phyloP scores from a whole-genome alignment of 2,888 invertebrate genomes.

The Mesochorus sp. region DNA sequence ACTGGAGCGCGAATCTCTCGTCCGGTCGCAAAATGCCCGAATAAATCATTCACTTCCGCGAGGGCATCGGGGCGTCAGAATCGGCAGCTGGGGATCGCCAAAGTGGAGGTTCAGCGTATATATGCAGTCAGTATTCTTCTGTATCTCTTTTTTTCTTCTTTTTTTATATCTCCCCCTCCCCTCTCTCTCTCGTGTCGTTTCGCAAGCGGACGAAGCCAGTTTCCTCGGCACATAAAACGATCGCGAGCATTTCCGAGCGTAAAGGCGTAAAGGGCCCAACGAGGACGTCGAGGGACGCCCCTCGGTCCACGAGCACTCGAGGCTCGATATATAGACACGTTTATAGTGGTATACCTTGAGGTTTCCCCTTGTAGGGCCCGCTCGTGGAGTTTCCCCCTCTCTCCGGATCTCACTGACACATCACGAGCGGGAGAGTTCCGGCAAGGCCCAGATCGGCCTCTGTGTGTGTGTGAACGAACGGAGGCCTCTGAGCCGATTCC shows the following conservation, averaged over 20 bases:
- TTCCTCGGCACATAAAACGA: conserved; percentile 26
- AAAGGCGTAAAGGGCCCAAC: not conserved
- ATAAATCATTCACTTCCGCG: conserved; percentile 61
- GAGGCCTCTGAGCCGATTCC: conserved; percentile 57
- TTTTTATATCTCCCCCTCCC: not conserved
- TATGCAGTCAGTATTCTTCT: conserved; percentile 26
- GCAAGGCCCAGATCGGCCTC: conserved; percentile 54
- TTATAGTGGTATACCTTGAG: conserved; percentile 35
- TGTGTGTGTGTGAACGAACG: conserved; percentile 44
- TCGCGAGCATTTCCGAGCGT: too few relatives aligned
- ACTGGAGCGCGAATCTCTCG: conserved; percentile 40
- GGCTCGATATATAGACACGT: not conserved
- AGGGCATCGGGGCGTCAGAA: conserved; percentile 51
- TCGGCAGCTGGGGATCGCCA: conserved; percentile 54
- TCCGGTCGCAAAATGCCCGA: conserved; percentile 52
- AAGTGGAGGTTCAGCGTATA: conserved; percentile 26
- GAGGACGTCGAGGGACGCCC: not conserved
- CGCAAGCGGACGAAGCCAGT: conserved; percentile 43
- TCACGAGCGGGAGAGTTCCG: conserved; percentile 42
- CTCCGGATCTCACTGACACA: too few relatives aligned
- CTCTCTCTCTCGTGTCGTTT: conserved; percentile 9
- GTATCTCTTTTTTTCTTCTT: not conserved
- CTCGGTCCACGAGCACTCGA: not conserved
- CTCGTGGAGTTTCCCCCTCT: conserved; percentile 38
- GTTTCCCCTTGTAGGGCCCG: conserved; percentile 40